Conservation (phyloP, 2,888 invertebrate species). For the Sthenelais limicola region DNA sequence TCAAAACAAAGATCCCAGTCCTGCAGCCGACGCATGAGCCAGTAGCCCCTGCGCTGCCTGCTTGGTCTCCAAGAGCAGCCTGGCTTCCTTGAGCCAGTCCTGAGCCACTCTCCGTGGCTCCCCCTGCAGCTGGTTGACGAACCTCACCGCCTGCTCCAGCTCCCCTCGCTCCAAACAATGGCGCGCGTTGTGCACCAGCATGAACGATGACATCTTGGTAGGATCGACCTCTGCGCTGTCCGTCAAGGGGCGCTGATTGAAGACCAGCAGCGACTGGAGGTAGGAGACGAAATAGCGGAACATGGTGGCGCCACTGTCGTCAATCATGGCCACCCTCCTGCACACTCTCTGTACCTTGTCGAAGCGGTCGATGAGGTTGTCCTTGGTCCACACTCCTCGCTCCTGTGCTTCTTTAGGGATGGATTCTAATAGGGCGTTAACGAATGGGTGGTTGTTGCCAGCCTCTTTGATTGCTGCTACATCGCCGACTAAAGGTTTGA, state of each 20-base stretch:
- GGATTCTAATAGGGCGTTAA: constrained; percentile 82
- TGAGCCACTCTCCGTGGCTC: constrained; percentile 87
- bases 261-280: constrained; percentile 86
- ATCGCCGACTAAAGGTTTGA: constrained; percentile 64
- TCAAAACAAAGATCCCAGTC: constrained; percentile 66
- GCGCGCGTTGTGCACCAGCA: constrained; percentile 87
- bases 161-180: constrained; percentile 92
- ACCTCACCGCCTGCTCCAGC: constrained; percentile 85
- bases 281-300: constrained; percentile 85
- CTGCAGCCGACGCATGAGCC: constrained; percentile 75
- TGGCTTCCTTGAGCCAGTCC: constrained; percentile 90
- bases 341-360: constrained; percentile 78
- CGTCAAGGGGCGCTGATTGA: constrained; percentile 72
- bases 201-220: constrained; percentile 82
- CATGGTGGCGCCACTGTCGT: constrained; percentile 87
- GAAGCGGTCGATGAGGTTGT: constrained; percentile 88
- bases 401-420: constrained; percentile 84
- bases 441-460: constrained; percentile 80
- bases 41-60: constrained; percentile 92
- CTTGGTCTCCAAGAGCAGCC: constrained; percentile 87
- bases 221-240: constrained; percentile 57
- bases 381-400: constrained; percentile 91
- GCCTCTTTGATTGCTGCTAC: constrained; percentile 63
- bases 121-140: constrained; percentile 88
- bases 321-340: constrained; percentile 87